These are phyloP conservation scores for Condylura cristata DNA, from an alignment of 2,113 vertebrate species.

Conservation along the genomic window DNA sequence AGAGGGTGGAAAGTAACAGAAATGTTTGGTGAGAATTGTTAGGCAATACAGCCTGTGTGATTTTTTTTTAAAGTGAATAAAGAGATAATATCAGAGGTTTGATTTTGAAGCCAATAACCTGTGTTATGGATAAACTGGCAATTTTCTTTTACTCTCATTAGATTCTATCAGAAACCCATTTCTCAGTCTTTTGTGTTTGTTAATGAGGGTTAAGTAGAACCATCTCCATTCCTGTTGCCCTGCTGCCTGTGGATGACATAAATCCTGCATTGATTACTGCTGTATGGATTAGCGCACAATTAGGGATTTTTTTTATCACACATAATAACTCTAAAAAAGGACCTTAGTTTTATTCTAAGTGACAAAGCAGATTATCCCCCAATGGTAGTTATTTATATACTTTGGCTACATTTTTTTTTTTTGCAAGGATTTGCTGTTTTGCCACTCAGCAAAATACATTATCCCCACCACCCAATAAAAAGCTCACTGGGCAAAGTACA, in stretches of 20 bases:
- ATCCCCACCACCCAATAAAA: conserved; percentile 56
- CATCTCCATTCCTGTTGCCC: neutral
- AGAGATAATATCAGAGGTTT: neutral
- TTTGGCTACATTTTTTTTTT: conserved; percentile 49
- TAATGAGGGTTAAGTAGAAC: neutral
- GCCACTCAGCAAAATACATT: conserved; percentile 52
- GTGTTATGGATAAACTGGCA: neutral
- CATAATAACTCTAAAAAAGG: conserved; percentile 15
- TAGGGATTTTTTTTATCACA: neutral
- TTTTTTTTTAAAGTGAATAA: neutral
- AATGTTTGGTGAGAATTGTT: conserved; percentile 33
- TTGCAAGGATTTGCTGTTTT: conserved; percentile 44
- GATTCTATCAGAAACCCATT: conserved; percentile 34
- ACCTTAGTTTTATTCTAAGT: conserved; percentile 3
- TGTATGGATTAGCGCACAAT: neutral
- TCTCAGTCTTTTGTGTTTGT: neutral
- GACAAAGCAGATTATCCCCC: conserved; percentile 58
- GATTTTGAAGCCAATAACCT: neutral
- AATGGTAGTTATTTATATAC: conserved; percentile 41
- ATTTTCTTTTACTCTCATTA: conserved; percentile 48
- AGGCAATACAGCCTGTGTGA: neutral
- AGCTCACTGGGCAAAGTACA: conserved; percentile 60
- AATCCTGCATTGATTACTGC: conserved; percentile 46
- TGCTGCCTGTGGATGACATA: neutral
- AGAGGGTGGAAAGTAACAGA: neutral